Evolutionary conservation across 2,888 invertebrate species (phyloP).

Genomic region (Leucoptera coffeella): DNA sequence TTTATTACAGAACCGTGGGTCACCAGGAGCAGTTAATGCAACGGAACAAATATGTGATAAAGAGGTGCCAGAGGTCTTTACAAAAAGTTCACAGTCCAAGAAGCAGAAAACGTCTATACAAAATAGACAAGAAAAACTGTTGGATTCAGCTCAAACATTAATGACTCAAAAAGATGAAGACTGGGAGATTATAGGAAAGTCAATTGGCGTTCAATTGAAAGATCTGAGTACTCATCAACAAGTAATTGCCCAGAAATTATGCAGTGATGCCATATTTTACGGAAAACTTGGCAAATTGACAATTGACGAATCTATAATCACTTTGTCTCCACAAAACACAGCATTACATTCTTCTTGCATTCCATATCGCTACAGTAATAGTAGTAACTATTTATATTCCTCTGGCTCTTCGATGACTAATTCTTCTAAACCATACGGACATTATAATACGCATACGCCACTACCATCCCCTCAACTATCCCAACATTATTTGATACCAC

Average conservation of each 20-base stretch:
- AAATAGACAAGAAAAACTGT: constrained; percentile 6
- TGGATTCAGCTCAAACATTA: constrained; percentile 6
- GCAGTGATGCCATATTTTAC: neutral
- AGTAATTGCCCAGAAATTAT: constrained; percentile 1
- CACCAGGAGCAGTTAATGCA: neutral
- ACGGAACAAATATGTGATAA: neutral
- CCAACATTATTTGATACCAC: neutral
- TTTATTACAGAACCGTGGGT: neutral
- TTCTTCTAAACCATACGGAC: constrained; percentile 1
- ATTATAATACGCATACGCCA: neutral
- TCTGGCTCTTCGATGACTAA: constrained; percentile 4
- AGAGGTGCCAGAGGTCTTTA: neutral
- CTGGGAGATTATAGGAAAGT: constrained; percentile 5
- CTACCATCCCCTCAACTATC: neutral
- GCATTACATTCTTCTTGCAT: constrained; percentile 3
- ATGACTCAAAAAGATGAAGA: constrained; percentile 3
- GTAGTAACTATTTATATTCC: neutral
- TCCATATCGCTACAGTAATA: neutral
- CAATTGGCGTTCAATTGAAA: constrained; percentile 6
- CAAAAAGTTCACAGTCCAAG: constrained; percentile 5
- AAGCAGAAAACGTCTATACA: constrained; percentile 5
- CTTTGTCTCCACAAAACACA: constrained; percentile 4
- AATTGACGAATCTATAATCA: constrained; percentile 3
- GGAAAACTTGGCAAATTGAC: neutral
- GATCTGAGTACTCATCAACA: constrained; percentile 5